A percentile compares a stretch with the other conserved stretches of the same genome.
phyloP scores from a whole-genome alignment of 30 jellyfish, hydroid and myxozoan genomes.

The Chrysaora quinquecirrha region DNA sequence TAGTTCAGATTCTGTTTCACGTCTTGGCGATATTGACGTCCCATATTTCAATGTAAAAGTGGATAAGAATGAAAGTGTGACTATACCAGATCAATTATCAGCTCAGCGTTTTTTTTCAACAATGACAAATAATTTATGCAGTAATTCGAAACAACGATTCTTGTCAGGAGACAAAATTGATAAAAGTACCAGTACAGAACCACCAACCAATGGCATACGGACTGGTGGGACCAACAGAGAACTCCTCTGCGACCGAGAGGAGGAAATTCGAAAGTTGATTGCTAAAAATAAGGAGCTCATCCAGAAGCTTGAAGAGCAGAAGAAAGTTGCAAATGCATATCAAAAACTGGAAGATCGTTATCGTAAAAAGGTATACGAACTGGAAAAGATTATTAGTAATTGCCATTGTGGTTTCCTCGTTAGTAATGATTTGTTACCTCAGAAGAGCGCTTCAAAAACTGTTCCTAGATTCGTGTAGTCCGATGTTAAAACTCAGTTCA shows the following conservation, averaged over 20 bases:
- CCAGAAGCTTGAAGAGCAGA: slow-evolving; percentile 83
- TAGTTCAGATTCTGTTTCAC: not conserved
- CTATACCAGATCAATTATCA: not conserved
- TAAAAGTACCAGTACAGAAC: slow-evolving; percentile 37
- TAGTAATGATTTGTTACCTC: not conserved
- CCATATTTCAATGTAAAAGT: not conserved
- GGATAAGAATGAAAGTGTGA: not conserved
- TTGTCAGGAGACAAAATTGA: not conserved
- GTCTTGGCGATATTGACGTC: not conserved
- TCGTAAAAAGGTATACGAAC: slow-evolving; percentile 78
- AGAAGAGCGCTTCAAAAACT: not conserved
- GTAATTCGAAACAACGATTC: not conserved
- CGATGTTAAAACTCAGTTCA: too few species aligned
- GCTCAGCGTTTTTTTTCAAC: not conserved
- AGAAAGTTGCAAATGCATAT: slow-evolving; percentile 96
- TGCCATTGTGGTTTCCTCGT: slow-evolving; percentile 72
- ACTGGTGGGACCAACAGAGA: slow-evolving; percentile 3
- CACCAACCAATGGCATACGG: not conserved
- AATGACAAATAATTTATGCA: not conserved
- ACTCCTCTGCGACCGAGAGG: slow-evolving; percentile 31
- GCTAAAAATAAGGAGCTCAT: slow-evolving; percentile 60
- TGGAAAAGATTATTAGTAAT: slow-evolving; percentile 56
- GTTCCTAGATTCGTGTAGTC: not conserved
- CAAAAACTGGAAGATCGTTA: slow-evolving; percentile 94
- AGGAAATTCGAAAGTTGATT: slow-evolving; percentile 9